phyloP scores from a whole-genome alignment of 2,797 vertebrate species.

The Thaleichthys pacificus region DNA sequence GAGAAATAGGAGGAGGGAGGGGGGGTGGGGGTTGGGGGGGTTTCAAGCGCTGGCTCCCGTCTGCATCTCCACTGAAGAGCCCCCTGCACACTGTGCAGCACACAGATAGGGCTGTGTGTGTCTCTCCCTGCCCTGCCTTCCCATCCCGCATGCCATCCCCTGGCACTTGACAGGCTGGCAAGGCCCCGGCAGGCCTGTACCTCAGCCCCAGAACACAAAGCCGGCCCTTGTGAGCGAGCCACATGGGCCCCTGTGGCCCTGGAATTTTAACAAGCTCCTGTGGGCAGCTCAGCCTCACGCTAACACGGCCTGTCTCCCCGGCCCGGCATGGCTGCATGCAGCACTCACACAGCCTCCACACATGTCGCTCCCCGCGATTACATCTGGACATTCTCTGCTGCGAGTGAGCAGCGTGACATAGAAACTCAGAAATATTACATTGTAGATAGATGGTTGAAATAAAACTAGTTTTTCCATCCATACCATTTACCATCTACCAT shows the following conservation, averaged over 20 bases:
- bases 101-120: constrained; percentile 54
- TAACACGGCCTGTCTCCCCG: constrained; percentile 51
- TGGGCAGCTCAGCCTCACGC: constrained; percentile 60
- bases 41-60: constrained; percentile 8
- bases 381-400: constrained; percentile 35
- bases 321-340: constrained; percentile 47
- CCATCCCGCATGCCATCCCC: constrained; percentile 58
- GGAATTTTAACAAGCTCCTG: constrained; percentile 74
- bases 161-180: constrained; percentile 62
- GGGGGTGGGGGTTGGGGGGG: background rate
- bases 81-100: background rate
- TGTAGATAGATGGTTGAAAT: too few species aligned
- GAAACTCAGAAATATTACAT: too few species aligned
- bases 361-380: constrained; percentile 35
- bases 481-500: background rate
- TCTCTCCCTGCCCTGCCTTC: constrained; percentile 60
- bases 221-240: constrained; percentile 65
- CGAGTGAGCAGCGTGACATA: constrained; percentile 1
- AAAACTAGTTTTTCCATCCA: too few species aligned
- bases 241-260: constrained; percentile 56
- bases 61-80: constrained; percentile 32
- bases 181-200: constrained; percentile 43
- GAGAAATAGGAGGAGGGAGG: background rate
- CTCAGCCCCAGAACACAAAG: constrained; percentile 56
- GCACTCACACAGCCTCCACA: constrained; percentile 34